Evolutionary conservation across 2,113 vertebrate genomes (phyloP).

Genomic region (Gnathonemus longibarbis): DNA sequence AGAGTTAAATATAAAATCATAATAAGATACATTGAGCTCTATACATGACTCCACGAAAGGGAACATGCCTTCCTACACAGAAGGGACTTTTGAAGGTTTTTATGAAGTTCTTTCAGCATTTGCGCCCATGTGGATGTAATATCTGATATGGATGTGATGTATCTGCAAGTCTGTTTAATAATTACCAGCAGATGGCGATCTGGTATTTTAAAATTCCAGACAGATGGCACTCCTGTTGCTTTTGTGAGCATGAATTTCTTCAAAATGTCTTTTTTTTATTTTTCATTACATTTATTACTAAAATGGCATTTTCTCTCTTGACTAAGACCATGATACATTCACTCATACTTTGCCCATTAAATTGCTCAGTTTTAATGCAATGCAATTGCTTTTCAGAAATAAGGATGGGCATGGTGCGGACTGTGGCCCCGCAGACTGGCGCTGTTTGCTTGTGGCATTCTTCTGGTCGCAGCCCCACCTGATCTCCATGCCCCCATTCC

Average conservation of each 20-base stretch:
- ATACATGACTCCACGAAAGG: background rate
- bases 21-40: background rate
- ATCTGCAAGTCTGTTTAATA: background rate
- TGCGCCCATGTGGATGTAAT: background rate
- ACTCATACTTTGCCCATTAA: background rate
- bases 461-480: background rate
- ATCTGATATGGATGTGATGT: background rate
- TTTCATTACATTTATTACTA: background rate
- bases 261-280: background rate
- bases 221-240: background rate
- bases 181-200: background rate
- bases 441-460: background rate
- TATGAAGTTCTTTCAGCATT: background rate
- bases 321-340: background rate
- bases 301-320: background rate
- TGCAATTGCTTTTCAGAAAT: background rate
- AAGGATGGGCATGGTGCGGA: background rate
- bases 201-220: background rate
- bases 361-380: background rate
- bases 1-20: background rate
- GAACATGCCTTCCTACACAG: background rate
- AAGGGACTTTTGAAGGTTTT: background rate
- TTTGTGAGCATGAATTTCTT: background rate
- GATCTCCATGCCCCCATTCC: background rate
- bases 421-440: background rate